Conservation (phyloP, 2,888 invertebrate species). For the Conchocele bisecta region DNA sequence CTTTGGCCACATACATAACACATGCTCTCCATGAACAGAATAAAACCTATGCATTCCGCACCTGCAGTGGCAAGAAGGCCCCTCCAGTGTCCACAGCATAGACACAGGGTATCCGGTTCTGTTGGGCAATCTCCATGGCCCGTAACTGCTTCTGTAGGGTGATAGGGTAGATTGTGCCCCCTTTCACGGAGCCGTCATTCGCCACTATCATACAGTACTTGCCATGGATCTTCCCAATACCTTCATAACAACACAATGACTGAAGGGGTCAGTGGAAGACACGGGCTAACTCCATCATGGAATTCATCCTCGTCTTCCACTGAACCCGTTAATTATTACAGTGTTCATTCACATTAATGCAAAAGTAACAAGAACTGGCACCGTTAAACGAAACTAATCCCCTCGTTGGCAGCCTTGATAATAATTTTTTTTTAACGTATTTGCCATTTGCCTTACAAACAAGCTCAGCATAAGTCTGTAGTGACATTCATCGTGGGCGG, state of each 20-base stretch:
- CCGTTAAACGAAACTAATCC: too few relatives aligned
- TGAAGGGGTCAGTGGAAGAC: too few relatives aligned
- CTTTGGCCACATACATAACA: not conserved
- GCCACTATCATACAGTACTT: constrained; percentile 82
- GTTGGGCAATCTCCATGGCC: constrained; percentile 82
- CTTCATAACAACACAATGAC: constrained; percentile 67
- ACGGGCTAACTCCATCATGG: too few relatives aligned
- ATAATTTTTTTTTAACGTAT: too few relatives aligned
- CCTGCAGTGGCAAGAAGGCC: constrained; percentile 84
- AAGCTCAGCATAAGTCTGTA: too few relatives aligned
- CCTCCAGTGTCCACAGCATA: constrained; percentile 84
- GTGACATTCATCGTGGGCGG: too few relatives aligned
- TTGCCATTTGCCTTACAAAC: too few relatives aligned
- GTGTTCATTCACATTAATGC: too few relatives aligned
- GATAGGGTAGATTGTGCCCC: constrained; percentile 84
- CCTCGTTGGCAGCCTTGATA: too few relatives aligned
- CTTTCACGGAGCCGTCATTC: constrained; percentile 84
- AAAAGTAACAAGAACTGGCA: too few relatives aligned
- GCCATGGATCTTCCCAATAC: constrained; percentile 82
- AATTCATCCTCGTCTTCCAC: too few relatives aligned
- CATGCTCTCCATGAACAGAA: not conserved
- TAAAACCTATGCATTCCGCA: constrained; percentile 51
- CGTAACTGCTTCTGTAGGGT: constrained; percentile 83
- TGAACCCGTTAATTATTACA: too few relatives aligned
- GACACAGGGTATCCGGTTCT: constrained; percentile 83